Evolutionary conservation across 2,888 invertebrate genomes (phyloP).

Genomic region (Empis stercorea): DNA sequence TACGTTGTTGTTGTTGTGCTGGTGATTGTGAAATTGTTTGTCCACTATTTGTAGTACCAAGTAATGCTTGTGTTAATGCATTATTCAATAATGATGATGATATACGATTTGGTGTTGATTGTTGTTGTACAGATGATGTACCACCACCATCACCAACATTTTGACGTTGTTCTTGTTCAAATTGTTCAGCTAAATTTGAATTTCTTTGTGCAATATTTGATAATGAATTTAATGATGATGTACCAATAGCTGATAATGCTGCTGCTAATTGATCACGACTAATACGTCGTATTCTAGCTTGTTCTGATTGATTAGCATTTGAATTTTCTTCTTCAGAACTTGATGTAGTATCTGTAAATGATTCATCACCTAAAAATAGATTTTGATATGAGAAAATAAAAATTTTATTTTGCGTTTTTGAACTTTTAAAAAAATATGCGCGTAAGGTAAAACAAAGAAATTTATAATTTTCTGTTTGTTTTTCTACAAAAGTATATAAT

Average conservation of each 20-base stretch:
- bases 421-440: too few relatives aligned
- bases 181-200: constrained; percentile 16
- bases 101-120: constrained; percentile 32
- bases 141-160: neutral
- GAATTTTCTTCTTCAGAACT: constrained; percentile 35
- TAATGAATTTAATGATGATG: constrained; percentile 30
- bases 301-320: constrained; percentile 20
- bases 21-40: neutral
- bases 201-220: constrained; percentile 34
- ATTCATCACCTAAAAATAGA: constrained; percentile 22
- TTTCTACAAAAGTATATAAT: neutral
- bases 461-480: neutral
- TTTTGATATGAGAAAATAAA: neutral
- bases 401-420: too few relatives aligned
- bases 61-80: constrained; percentile 60
- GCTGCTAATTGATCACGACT: constrained; percentile 31
- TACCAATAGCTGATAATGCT: constrained; percentile 28
- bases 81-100: constrained; percentile 69
- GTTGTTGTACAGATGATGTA: neutral
- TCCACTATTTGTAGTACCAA: constrained; percentile 5
- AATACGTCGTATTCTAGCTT: constrained; percentile 31
- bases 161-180: neutral
- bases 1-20: neutral
- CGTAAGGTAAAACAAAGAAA: too few relatives aligned
- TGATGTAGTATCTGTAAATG: constrained; percentile 32